Percentiles rank a stretch among this genome's conserved stretches.
Evolutionary conservation across 2,888 invertebrate species (phyloP).

Genomic region (Acanthosoma haemorrhoidale): DNA sequence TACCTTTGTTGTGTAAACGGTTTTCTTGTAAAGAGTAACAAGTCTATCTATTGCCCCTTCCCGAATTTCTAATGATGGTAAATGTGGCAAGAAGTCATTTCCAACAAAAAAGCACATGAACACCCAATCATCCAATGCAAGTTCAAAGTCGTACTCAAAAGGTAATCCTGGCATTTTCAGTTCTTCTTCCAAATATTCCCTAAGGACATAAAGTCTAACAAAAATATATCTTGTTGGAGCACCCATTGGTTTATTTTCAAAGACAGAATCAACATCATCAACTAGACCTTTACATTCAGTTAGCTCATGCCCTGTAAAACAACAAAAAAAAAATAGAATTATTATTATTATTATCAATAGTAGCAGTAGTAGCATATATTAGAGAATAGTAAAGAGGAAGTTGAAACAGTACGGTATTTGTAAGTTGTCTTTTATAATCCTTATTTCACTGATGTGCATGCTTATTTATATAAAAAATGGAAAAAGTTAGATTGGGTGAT

Average conservation of each 20-base stretch:
- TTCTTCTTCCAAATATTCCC: constrained; percentile 89
- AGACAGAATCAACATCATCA: constrained; percentile 46
- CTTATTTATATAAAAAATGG: too few relatives aligned
- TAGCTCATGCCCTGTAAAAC: constrained; percentile 75
- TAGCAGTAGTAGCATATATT: too few relatives aligned
- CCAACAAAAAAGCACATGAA: constrained; percentile 99
- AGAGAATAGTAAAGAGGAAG: too few relatives aligned
- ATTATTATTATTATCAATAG: too few relatives aligned
- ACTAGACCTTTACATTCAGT: constrained; percentile 75
- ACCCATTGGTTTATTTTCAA: constrained; percentile 48
- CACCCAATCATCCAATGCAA: constrained; percentile 96
- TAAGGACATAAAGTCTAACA: constrained; percentile 81
- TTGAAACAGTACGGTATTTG: too few relatives aligned
- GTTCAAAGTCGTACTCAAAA: constrained; percentile 89
- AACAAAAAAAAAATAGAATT: too few relatives aligned
- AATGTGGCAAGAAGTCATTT: constrained; percentile 96
- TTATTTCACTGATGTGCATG: too few relatives aligned
- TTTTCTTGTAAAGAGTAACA: constrained; percentile 87
- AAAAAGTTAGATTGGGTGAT: too few relatives aligned
- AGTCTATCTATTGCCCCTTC: constrained; percentile 95
- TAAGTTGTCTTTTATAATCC: too few relatives aligned
- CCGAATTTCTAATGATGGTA: constrained; percentile 93
- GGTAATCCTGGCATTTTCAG: constrained; percentile 86
- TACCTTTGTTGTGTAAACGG: constrained; percentile 80
- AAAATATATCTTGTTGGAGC: constrained; percentile 85